These are phyloP conservation scores for Liparis tanakae DNA, from an alignment of 2,797 vertebrate genomes.

Conservation along the genomic window DNA sequence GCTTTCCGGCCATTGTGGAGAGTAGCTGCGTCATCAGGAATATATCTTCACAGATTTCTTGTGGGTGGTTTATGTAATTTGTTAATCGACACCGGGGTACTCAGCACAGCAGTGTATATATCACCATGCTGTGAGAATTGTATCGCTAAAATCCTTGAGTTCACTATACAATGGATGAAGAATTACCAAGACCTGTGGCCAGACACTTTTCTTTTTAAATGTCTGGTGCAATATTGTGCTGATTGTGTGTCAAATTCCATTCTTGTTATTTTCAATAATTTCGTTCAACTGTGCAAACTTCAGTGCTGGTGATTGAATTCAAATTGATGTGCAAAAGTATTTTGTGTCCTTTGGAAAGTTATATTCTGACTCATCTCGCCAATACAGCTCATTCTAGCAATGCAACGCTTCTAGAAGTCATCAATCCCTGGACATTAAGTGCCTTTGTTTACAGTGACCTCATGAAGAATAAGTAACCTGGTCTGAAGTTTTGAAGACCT, in stretches of 20 bases:
- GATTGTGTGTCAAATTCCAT: conserved; percentile 22
- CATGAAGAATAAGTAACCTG: conserved; percentile 67
- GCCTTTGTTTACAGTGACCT: conserved; percentile 70
- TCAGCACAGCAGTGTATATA: conserved; percentile 54
- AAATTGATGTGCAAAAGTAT: conserved; percentile 11
- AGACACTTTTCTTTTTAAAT: conserved; percentile 13
- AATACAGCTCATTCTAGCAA: conserved; percentile 26
- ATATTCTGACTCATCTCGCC: conserved; percentile 15
- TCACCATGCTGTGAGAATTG: conserved; percentile 46
- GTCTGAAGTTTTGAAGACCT: conserved; percentile 54
- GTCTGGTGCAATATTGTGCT: conserved; percentile 20
- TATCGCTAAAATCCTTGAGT: conserved; percentile 39
- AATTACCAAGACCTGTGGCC: conserved; percentile 40
- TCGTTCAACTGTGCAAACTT: conserved; percentile 25
- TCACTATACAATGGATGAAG: conserved; percentile 37
- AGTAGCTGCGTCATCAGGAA: conserved; percentile 66
- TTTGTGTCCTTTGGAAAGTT: conserved; percentile 34
- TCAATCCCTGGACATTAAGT: conserved; percentile 45
- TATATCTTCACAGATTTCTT: conserved; percentile 72
- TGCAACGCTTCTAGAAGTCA: conserved; percentile 39
- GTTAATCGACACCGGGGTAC: conserved; percentile 56
- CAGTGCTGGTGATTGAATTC: conserved; percentile 8
- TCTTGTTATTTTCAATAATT: conserved; percentile 16
- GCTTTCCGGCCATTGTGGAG: conserved; percentile 34
- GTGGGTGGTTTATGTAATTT: conserved; percentile 77